Evolutionary conservation across 2,797 vertebrate species (phyloP).

Genomic region (Falco biarmicus): DNA sequence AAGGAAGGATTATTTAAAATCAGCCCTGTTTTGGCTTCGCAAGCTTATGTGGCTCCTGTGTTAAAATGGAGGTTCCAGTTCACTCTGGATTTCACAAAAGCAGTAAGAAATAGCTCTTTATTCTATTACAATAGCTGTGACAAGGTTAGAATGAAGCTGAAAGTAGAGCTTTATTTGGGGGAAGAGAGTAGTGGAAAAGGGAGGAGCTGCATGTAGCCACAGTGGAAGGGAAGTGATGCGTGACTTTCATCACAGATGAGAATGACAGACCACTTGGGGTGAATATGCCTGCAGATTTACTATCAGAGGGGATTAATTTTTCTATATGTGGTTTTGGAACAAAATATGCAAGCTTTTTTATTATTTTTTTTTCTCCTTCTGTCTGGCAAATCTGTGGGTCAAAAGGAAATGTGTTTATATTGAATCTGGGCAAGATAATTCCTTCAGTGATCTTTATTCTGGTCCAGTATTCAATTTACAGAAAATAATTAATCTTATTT

Average conservation of each 20-base stretch:
- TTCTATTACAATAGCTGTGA: not conserved
- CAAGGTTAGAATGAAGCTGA: not conserved
- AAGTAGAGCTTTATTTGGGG: not conserved
- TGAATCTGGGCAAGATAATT: not conserved
- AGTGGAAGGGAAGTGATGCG: not conserved
- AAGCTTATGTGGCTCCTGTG: not conserved
- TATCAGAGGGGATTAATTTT: not conserved
- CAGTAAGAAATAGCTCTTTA: slow-evolving; percentile 1
- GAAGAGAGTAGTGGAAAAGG: not conserved
- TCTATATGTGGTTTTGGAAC: not conserved
- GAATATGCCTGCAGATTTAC: not conserved
- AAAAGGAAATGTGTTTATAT: not conserved
- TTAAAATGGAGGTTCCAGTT: not conserved
- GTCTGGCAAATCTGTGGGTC: not conserved
- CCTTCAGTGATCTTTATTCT: not conserved
- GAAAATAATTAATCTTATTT: not conserved
- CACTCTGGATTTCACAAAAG: not conserved
- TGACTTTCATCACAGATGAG: not conserved
- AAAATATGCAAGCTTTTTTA: not conserved
- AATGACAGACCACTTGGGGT: not conserved
- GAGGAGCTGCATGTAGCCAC: not conserved
- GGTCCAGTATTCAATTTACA: not conserved
- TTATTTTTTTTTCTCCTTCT: not conserved
- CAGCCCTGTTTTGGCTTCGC: not conserved
- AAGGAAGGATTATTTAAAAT: slow-evolving; percentile 1